Base-by-base conservation (phyloP, 1,140 invertebrate genomes). In the Homalodisca vitripennis region DNA sequence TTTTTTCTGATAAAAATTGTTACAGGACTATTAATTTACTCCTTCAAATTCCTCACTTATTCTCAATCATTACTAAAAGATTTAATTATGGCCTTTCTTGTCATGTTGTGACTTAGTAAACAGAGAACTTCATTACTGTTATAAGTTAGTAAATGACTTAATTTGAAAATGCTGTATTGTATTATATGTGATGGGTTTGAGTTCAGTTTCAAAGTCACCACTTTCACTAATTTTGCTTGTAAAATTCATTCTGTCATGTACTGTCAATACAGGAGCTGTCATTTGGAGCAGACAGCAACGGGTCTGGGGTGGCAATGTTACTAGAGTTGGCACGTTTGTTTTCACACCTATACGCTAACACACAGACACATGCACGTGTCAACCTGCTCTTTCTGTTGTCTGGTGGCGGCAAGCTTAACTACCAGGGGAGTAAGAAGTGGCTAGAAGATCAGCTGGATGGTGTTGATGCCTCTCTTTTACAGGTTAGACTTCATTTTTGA, bases 381-480 rank as follows among this genome's bases (percentile, higher is more conserved):
- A 95, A 98, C 77, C 78, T 99, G 13, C 79, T 98, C 13, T 99
- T 99, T 79, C 82, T 98, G 30, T 80, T 98, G 24, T 89, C 95
- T 57, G 95, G 95, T 46, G 93, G 88, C 70, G 97, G 97, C 17
- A 95, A 98, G 81, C 88, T 96, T 22, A 99, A 98, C 82, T 99
- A 95, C 77, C 92, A 96, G 77, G 94, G 96, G 26, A 92, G 93
- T 46, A 97, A 98, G 82, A 95, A 96, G 76, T 98, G 95, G 93
- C 84, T 99, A 12, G 96, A 99, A 79, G 93, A 97, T 79, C 92
- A 95, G 77, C 79, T 94, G 57, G 94, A 97, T 78, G 86, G 86
- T 1, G 76, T 86, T 31, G 89, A 92, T 76, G 85, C 85, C 47
- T 86, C 88, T 26, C 78, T 89, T 46, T 82, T 89, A 73, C 91